Percentiles rank a stretch among this genome's conserved stretches.
These are phyloP conservation scores for Graphium colonna DNA, from an alignment of 2,888 invertebrate genomes.

Conservation along the genomic window DNA sequence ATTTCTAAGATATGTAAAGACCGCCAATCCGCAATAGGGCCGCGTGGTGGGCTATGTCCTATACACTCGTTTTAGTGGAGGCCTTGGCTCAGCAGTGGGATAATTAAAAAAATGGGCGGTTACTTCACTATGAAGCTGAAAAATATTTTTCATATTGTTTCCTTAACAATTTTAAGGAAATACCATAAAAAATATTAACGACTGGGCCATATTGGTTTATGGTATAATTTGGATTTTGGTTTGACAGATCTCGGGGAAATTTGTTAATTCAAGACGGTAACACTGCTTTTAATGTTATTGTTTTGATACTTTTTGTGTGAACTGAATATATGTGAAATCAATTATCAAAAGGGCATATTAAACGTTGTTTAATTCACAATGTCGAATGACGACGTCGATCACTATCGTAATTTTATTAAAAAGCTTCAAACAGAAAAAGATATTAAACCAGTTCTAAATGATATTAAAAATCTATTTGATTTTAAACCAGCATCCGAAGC, in stretches of 20 bases:
- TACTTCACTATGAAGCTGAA: too few species aligned
- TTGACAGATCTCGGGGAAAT: background rate
- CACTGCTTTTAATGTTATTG: background rate
- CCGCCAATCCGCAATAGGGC: too few species aligned
- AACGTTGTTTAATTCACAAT: constrained; percentile 31
- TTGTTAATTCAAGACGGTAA: background rate
- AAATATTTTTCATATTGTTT: too few species aligned
- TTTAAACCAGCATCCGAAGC: constrained; percentile 52
- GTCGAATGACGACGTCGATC: constrained; percentile 42
- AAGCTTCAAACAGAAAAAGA: constrained; percentile 53
- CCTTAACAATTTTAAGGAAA: too few species aligned
- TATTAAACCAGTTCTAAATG: constrained; percentile 51
- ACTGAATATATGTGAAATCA: background rate
- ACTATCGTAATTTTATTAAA: constrained; percentile 46
- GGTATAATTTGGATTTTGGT: background rate
- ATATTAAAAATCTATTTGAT: constrained; percentile 56
- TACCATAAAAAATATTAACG: too few species aligned
- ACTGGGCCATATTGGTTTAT: too few species aligned
- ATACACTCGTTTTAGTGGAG: too few species aligned
- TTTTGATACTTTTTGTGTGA: background rate
- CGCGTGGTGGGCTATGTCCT: too few species aligned
- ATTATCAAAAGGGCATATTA: too few species aligned
- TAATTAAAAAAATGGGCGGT: too few species aligned
- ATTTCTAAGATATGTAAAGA: too few species aligned
- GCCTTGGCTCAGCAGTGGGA: too few species aligned